Conservation (phyloP, 2,797 vertebrate genomes). For the Streptopelia turtur region DNA sequence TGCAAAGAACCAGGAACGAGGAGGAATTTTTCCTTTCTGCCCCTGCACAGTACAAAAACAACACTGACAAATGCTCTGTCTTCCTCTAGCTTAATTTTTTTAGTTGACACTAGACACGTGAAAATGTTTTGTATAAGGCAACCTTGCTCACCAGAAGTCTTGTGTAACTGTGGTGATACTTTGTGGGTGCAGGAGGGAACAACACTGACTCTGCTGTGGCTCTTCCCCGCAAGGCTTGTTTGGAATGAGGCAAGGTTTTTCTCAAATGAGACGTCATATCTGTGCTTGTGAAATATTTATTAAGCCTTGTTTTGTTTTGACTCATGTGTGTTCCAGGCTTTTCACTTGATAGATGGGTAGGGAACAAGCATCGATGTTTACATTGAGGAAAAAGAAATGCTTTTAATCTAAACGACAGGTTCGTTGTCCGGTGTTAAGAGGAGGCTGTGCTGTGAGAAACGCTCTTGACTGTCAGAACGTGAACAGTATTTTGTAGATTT, state of each 20-base stretch:
- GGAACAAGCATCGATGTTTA: neutral
- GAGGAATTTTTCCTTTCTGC: neutral
- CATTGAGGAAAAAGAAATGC: neutral
- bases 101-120: neutral
- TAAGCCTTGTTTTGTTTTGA: neutral
- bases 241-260: neutral
- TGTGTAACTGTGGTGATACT: neutral
- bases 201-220: neutral
- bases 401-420: neutral
- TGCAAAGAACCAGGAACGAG: neutral
- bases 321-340: neutral
- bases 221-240: neutral
- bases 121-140: neutral
- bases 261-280: neutral
- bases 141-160: neutral
- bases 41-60: neutral
- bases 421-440: neutral
- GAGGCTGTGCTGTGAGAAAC: neutral
- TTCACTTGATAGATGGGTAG: neutral
- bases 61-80: neutral
- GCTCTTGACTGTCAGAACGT: neutral
- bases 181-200: neutral
- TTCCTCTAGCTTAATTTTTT: neutral
- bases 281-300: neutral
- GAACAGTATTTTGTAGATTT: neutral